A percentile compares a stretch with the other conserved stretches of the same genome.
phyloP scores from a whole-genome alignment of 2,113 vertebrate species.

The Aptenodytes patagonicus region DNA sequence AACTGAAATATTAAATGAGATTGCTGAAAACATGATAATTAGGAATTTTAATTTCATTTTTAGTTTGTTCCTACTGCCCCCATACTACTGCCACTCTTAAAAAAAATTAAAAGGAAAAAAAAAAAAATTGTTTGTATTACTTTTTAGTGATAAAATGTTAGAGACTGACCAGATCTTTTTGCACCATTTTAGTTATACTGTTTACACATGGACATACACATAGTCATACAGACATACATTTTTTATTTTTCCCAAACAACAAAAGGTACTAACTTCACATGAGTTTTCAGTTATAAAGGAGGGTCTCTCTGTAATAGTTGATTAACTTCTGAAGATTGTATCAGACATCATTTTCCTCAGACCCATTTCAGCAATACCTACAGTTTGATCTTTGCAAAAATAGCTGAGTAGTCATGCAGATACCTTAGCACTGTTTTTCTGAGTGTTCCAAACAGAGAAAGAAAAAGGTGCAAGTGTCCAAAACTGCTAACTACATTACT shows the following conservation, averaged over 20 bases:
- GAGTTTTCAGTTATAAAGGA: background rate
- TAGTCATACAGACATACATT: background rate
- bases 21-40: background rate
- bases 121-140: background rate
- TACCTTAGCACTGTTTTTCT: background rate
- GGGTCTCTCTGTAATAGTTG: background rate
- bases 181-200: background rate
- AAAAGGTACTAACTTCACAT: background rate
- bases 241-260: background rate
- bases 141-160: background rate
- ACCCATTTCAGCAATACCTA: background rate
- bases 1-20: background rate
- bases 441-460: background rate
- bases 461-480: background rate
- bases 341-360: background rate
- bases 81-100: background rate
- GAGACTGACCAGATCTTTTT: background rate
- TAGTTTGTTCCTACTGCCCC: background rate
- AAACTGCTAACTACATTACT: background rate
- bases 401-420: background rate
- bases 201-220: background rate
- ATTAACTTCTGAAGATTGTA: background rate
- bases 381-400: background rate
- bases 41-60: background rate
- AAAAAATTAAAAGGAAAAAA: rapidly evolving